phyloP scores from a whole-genome alignment of 2,888 invertebrate species.

The Lithophane leautieri region DNA sequence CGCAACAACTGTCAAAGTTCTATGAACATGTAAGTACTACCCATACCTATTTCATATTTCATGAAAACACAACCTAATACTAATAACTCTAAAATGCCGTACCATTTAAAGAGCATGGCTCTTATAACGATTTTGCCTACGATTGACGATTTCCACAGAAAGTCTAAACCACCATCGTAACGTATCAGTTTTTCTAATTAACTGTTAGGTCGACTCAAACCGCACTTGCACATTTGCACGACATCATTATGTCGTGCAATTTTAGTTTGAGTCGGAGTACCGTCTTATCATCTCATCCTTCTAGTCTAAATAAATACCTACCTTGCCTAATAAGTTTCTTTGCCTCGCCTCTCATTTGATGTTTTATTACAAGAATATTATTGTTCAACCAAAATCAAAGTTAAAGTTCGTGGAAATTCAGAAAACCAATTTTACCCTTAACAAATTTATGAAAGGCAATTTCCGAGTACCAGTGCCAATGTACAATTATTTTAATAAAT shows the following conservation, averaged over 20 bases:
- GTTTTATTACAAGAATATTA: neutral
- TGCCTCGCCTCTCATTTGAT: neutral
- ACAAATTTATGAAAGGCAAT: conserved; percentile 29
- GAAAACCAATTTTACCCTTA: conserved; percentile 26
- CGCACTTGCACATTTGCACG: neutral
- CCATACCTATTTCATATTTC: neutral
- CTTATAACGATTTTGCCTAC: neutral
- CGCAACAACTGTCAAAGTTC: too few species aligned
- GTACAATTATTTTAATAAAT: conserved; percentile 23
- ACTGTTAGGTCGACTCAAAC: neutral
- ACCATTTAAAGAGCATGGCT: neutral
- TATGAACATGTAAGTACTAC: neutral
- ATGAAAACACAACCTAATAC: too few species aligned
- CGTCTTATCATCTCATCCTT: neutral
- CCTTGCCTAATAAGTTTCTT: neutral
- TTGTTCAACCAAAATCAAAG: conserved; percentile 6
- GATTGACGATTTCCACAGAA: neutral
- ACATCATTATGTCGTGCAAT: neutral
- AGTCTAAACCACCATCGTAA: neutral
- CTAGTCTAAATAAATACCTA: neutral
- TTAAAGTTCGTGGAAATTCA: conserved; percentile 7
- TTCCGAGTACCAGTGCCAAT: conserved; percentile 1
- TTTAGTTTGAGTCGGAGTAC: neutral
- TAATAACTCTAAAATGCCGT: too few species aligned
- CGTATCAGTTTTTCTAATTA: neutral